These are phyloP conservation scores for Ancistrus triradiatus DNA, from an alignment of 2,113 vertebrate genomes.

Conservation along the genomic window DNA sequence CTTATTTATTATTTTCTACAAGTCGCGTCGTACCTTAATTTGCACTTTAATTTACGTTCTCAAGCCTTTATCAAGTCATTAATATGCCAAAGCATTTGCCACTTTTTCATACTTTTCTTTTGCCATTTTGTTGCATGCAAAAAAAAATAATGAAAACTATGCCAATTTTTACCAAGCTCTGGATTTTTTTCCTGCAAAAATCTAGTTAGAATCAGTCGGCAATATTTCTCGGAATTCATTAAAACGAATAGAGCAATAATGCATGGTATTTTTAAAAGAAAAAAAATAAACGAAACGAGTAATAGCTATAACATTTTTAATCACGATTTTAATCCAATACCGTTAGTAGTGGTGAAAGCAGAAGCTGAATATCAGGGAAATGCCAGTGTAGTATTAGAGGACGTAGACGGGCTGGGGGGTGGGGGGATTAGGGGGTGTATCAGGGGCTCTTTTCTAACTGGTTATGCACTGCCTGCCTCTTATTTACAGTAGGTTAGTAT, in stretches of 20 bases:
- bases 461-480: conserved; percentile 82
- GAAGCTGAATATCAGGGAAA: conserved; percentile 77
- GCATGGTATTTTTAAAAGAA: conserved; percentile 75
- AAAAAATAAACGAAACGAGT: conserved; percentile 50
- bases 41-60: conserved; percentile 67
- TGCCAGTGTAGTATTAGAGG: conserved; percentile 69
- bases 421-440: conserved; percentile 53
- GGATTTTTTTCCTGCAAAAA: conserved; percentile 66
- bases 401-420: conserved; percentile 47
- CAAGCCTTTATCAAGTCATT: conserved; percentile 64
- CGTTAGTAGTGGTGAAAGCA: conserved; percentile 65
- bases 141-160: conserved; percentile 71
- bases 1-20: conserved; percentile 37
- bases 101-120: conserved; percentile 69
- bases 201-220: conserved; percentile 69
- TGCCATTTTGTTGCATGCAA: conserved; percentile 67
- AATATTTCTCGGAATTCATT: conserved; percentile 70
- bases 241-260: conserved; percentile 78
- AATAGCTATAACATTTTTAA: conserved; percentile 67
- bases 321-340: conserved; percentile 68
- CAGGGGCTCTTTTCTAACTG: conserved; percentile 68
- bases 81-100: conserved; percentile 88
- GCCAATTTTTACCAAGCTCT: conserved; percentile 76
- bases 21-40: conserved; percentile 56
- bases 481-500: conserved; percentile 70